Conservation (phyloP, 2,113 vertebrate species). For the Paratilapia polleni region DNA sequence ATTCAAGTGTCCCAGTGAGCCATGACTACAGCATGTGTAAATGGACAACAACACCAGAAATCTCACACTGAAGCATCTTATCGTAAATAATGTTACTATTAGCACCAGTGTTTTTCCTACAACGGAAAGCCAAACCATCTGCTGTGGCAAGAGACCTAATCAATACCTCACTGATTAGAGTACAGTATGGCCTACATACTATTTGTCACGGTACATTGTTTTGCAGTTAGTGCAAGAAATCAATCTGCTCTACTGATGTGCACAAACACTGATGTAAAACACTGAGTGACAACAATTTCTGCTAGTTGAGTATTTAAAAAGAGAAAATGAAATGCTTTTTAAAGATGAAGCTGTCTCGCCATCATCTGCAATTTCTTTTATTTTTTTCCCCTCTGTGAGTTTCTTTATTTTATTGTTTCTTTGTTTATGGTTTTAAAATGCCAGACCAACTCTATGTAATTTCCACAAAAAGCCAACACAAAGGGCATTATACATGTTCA, state of each 20-base stretch:
- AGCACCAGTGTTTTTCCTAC: not conserved
- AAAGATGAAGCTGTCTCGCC: not conserved
- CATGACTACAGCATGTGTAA: not conserved
- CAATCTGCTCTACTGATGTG: not conserved
- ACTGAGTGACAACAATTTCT: not conserved
- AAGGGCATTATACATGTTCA: rapidly evolving
- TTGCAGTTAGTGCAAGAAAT: not conserved
- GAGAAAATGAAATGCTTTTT: not conserved
- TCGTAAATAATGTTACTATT: not conserved
- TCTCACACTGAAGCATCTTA: not conserved
- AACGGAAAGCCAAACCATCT: not conserved
- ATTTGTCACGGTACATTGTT: not conserved
- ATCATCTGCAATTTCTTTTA: not conserved
- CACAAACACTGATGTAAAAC: not conserved
- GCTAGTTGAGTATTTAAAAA: not conserved
- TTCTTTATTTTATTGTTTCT: no score
- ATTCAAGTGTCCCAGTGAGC: not conserved
- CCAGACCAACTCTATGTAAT: not conserved
- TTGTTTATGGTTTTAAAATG: no score
- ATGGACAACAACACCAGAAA: not conserved
- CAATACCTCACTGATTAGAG: not conserved
- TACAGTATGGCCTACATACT: not conserved
- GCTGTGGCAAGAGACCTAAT: not conserved
- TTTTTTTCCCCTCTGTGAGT: no score
- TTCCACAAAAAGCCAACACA: not conserved